Conservation (phyloP, 2,797 vertebrate genomes). For the Typhlichthys eigenmanni region DNA sequence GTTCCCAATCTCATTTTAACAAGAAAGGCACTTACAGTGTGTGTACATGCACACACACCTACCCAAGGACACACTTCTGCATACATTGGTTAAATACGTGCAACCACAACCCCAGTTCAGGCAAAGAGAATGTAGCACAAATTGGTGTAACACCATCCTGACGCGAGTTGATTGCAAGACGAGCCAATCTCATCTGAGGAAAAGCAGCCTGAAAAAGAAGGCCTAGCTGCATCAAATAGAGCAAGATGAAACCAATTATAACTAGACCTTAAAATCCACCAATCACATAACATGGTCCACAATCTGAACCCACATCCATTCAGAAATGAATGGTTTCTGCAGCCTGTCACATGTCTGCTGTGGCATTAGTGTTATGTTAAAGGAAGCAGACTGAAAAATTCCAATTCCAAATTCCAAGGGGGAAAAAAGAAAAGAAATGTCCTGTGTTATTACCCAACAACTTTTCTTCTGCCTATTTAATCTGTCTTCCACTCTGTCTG, state of each 20-base stretch:
- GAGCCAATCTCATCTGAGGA: not conserved
- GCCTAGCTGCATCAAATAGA: not conserved
- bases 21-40: too few relatives aligned
- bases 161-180: not conserved
- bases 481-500: slow-evolving; percentile 26
- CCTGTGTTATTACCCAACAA: slow-evolving; percentile 17
- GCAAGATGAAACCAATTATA: not conserved
- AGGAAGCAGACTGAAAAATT: slow-evolving; percentile 11
- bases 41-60: not conserved
- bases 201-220: not conserved
- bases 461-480: slow-evolving; percentile 28
- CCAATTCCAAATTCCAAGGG: slow-evolving; percentile 8
- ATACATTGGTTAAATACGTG: slow-evolving; percentile 5
- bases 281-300: not conserved
- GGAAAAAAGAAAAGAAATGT: slow-evolving; percentile 21
- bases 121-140: not conserved
- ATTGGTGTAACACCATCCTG: slow-evolving; percentile 4
- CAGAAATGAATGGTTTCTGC: not conserved
- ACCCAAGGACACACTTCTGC: not conserved
- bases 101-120: not conserved
- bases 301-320: not conserved
- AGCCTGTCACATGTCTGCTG: slow-evolving; percentile 2
- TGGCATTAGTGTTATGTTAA: not conserved
- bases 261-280: not conserved
- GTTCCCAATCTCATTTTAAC: too few relatives aligned